Percentiles rank a stretch among this genome's conserved stretches.
These are phyloP conservation scores for Diplogasteroides magnus DNA, from an alignment of 1,140 invertebrate species.

Conservation along the genomic window DNA sequence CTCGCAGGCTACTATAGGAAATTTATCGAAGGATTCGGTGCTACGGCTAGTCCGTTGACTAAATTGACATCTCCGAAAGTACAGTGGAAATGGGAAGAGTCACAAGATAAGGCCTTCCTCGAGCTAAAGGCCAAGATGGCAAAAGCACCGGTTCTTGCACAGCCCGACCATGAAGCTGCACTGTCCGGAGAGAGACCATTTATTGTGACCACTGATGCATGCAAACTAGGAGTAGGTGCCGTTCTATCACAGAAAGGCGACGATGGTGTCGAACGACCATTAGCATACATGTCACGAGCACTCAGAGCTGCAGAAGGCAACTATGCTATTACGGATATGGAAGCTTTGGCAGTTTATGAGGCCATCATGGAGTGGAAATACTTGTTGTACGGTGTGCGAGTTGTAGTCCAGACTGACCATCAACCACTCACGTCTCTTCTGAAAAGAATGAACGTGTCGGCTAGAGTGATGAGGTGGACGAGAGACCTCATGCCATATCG, in stretches of 20 bases:
- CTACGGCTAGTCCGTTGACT: slow-evolving; percentile 18
- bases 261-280: slow-evolving; percentile 21
- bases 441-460: not conserved
- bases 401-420: not conserved
- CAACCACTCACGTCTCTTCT: not conserved
- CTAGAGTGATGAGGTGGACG: not conserved
- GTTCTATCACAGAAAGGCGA: slow-evolving; percentile 26
- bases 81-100: slow-evolving; percentile 11
- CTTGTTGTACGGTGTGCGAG: not conserved
- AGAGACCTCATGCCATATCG: not conserved
- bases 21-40: slow-evolving; percentile 19
- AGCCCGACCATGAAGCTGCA: slow-evolving; percentile 17
- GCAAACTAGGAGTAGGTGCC: slow-evolving; percentile 21
- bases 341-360: not conserved
- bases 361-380: not conserved
- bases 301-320: slow-evolving; percentile 1
- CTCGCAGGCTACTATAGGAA: slow-evolving; percentile 14
- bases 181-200: slow-evolving; percentile 14
- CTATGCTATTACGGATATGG: not conserved
- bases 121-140: slow-evolving; percentile 18
- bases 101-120: slow-evolving; percentile 25
- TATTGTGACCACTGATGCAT: slow-evolving; percentile 34
- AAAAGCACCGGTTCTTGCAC: slow-evolving; percentile 26
- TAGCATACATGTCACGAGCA: slow-evolving; percentile 20
- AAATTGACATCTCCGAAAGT: slow-evolving; percentile 17